These are phyloP conservation scores for Carlito syrichta DNA, from an alignment of 2,113 vertebrate species.

Conservation along the genomic window DNA sequence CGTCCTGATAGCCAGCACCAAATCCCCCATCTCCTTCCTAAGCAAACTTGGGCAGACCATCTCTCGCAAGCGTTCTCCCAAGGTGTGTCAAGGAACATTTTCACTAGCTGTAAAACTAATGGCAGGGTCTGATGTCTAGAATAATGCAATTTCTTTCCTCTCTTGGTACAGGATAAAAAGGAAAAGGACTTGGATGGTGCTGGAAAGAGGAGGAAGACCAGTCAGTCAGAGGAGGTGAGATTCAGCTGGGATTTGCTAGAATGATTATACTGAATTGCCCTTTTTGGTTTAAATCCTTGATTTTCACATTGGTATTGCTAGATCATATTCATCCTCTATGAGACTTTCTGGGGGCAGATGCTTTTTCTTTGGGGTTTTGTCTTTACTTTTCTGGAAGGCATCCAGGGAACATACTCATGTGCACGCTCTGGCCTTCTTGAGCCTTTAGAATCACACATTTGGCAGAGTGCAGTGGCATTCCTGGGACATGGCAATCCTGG, in stretches of 20 bases:
- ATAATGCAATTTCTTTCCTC: background rate
- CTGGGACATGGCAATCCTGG: background rate
- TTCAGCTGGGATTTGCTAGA: background rate
- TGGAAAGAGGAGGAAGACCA: slow-evolving; percentile 96
- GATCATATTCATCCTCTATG: background rate
- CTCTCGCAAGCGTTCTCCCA: slow-evolving; percentile 95
- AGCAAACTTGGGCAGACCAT: slow-evolving; percentile 98
- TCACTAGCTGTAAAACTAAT: background rate
- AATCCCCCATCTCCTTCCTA: slow-evolving; percentile 97
- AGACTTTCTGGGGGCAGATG: background rate
- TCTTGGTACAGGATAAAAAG: slow-evolving; percentile 91
- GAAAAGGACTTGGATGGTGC: slow-evolving; percentile 93
- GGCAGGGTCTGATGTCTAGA: background rate
- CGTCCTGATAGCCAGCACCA: slow-evolving; percentile 91
- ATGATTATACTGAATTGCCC: background rate
- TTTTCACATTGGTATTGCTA: background rate
- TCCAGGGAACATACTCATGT: accelerated
- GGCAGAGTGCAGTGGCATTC: background rate
- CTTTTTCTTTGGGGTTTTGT: background rate
- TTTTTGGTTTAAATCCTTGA: background rate
- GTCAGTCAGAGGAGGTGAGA: slow-evolving; percentile 96
- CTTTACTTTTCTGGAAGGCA: background rate
- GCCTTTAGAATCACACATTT: background rate
- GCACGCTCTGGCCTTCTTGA: background rate
- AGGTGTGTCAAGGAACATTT: slow-evolving; percentile 78